A percentile compares a stretch with the other conserved stretches of the same genome.
phyloP scores from a whole-genome alignment of 2,797 vertebrate species.

The Ammospiza maritima region DNA sequence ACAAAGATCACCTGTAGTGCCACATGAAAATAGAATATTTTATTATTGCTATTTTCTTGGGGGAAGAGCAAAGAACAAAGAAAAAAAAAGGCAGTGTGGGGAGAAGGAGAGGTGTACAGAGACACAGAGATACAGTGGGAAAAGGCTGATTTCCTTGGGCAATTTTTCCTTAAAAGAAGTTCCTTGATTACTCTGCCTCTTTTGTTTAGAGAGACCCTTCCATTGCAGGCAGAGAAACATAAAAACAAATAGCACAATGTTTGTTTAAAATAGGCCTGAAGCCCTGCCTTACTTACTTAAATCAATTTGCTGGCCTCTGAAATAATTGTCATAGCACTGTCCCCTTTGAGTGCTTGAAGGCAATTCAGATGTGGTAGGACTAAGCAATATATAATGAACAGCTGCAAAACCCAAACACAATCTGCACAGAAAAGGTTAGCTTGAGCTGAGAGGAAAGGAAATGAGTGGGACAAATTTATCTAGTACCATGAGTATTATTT shows the following conservation, averaged over 20 bases:
- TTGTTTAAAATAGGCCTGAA: conserved; percentile 1
- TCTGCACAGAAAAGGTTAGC: neutral
- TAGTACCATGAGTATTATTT: neutral
- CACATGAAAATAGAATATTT: conserved; percentile 14
- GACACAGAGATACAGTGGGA: neutral
- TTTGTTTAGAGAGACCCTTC: neutral
- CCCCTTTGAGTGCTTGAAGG: neutral
- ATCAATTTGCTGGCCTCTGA: too few species aligned
- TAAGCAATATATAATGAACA: neutral
- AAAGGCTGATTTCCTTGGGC: neutral
- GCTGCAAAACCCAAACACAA: neutral
- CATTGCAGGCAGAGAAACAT: neutral
- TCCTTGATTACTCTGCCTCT: neutral
- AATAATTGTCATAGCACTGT: neutral
- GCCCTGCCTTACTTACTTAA: neutral
- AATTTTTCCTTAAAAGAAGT: neutral
- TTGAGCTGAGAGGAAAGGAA: neutral
- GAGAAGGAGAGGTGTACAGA: neutral
- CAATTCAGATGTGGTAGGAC: neutral
- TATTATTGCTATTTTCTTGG: neutral
- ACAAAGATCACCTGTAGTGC: conserved; percentile 44
- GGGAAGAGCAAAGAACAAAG: neutral
- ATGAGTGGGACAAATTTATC: neutral
- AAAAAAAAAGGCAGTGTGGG: accelerated
- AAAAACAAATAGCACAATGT: neutral